Evolutionary conservation across 1,140 invertebrate species (phyloP).

Genomic region (Platyscapa corneri): DNA sequence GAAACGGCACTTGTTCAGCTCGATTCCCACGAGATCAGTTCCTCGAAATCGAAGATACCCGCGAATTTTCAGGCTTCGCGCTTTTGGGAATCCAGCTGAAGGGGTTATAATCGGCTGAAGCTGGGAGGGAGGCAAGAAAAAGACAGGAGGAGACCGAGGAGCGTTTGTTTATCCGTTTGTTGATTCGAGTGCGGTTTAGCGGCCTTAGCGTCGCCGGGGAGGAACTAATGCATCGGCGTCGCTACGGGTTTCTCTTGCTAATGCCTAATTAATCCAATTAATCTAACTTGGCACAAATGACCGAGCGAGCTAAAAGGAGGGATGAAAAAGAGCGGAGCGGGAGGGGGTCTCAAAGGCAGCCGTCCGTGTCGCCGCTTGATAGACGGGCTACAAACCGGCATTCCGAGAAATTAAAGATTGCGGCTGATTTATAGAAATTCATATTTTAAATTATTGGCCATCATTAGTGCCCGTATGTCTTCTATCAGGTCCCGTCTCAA

Average conservation of each 20-base stretch:
- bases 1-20: constrained; percentile 11
- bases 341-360: constrained; percentile 59
- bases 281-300: constrained; percentile 74
- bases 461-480: constrained; percentile 66
- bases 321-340: constrained; percentile 12
- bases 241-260: constrained; percentile 65
- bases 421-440: constrained; percentile 74
- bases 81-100: constrained; percentile 37
- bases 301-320: constrained; percentile 58
- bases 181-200: background rate
- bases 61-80: constrained; percentile 42
- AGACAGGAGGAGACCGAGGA: background rate
- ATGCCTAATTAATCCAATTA: constrained; percentile 76
- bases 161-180: background rate
- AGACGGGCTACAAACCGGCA: constrained; percentile 70
- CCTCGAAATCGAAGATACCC: constrained; percentile 25
- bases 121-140: background rate
- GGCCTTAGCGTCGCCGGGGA: background rate
- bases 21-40: constrained; percentile 44
- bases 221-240: constrained; percentile 68
- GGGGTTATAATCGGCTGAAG: constrained; percentile 10
- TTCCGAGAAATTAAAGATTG: constrained; percentile 75
- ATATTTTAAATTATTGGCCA: constrained; percentile 74
- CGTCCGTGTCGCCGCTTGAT: constrained; percentile 63
- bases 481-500: constrained; percentile 56